These are phyloP conservation scores for Tetheella fluctuosa DNA, from an alignment of 2,888 invertebrate genomes.

Conservation along the genomic window DNA sequence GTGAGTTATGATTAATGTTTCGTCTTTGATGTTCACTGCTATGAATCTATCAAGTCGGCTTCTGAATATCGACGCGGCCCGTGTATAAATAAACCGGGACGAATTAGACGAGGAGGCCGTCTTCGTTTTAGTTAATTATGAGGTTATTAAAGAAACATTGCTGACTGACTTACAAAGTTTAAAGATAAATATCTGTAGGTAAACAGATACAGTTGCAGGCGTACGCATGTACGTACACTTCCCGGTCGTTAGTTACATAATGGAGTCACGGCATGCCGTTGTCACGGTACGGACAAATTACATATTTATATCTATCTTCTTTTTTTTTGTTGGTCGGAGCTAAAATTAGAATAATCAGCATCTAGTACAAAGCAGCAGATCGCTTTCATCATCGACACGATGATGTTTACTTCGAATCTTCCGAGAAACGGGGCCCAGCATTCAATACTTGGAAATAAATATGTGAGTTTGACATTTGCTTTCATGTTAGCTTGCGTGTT, in stretches of 20 bases:
- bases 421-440: constrained; percentile 75
- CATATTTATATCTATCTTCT: constrained; percentile 50
- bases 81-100: constrained; percentile 78
- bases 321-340: constrained; percentile 50
- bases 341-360: constrained; percentile 82
- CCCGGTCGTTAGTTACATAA: constrained; percentile 55
- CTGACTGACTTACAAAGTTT: constrained; percentile 37
- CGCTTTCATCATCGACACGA: constrained; percentile 84
- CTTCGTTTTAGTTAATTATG: constrained; percentile 80
- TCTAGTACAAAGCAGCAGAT: constrained; percentile 80
- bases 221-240: constrained; percentile 37
- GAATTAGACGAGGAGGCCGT: constrained; percentile 63
- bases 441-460: constrained; percentile 85
- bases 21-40: constrained; percentile 81
- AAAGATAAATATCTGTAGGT: constrained; percentile 4
- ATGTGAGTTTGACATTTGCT: constrained; percentile 84
- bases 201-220: constrained; percentile 24
- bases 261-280: constrained; percentile 63
- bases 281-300: constrained; percentile 75
- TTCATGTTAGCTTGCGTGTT: constrained; percentile 82
- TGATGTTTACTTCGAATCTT: constrained; percentile 80
- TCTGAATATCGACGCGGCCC: constrained; percentile 79
- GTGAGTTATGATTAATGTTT: constrained; percentile 83
- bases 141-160: constrained; percentile 73
- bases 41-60: constrained; percentile 82